Evolutionary conservation across 2,888 invertebrate species (phyloP).

Genomic region (Troides oblongomaculatus): DNA sequence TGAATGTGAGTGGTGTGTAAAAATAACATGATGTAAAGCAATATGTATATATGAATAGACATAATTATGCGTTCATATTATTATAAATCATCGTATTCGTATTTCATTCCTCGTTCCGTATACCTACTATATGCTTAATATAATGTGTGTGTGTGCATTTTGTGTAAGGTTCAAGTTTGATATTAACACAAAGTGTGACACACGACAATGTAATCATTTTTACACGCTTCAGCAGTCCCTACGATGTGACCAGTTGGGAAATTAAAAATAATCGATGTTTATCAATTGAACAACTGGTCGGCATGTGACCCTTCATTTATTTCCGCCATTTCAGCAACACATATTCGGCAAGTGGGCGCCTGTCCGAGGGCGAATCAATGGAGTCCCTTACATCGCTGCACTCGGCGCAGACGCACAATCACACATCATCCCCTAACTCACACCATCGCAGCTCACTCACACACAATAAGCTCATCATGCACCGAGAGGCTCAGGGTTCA

Average conservation of each 20-base stretch:
- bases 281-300: conserved; percentile 48
- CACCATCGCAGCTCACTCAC: conserved; percentile 84
- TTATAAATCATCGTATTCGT: conserved; percentile 38
- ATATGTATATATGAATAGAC: conserved; percentile 29
- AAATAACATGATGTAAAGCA: conserved; percentile 31
- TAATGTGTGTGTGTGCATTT: conserved; percentile 42
- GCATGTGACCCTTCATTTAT: conserved; percentile 57
- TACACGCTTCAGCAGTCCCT: conserved; percentile 59
- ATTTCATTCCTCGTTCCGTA: conserved; percentile 36
- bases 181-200: conserved; percentile 42
- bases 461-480: conserved; percentile 81
- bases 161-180: conserved; percentile 38
- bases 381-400: conserved; percentile 89
- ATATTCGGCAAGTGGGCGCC: conserved; percentile 85
- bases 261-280: neutral
- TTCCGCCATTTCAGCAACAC: conserved; percentile 82
- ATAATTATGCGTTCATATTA: conserved; percentile 38
- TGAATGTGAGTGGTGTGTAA: conserved; percentile 40
- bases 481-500: conserved; percentile 80
- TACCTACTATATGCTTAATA: conserved; percentile 29
- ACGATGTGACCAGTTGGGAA: conserved; percentile 60
- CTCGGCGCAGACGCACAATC: conserved; percentile 86
- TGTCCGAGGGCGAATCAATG: conserved; percentile 95
- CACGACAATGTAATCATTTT: conserved; percentile 40
- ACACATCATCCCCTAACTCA: conserved; percentile 84